These are phyloP conservation scores for Itoplectis maculator DNA, from an alignment of 2,888 invertebrate genomes.

Conservation along the genomic window DNA sequence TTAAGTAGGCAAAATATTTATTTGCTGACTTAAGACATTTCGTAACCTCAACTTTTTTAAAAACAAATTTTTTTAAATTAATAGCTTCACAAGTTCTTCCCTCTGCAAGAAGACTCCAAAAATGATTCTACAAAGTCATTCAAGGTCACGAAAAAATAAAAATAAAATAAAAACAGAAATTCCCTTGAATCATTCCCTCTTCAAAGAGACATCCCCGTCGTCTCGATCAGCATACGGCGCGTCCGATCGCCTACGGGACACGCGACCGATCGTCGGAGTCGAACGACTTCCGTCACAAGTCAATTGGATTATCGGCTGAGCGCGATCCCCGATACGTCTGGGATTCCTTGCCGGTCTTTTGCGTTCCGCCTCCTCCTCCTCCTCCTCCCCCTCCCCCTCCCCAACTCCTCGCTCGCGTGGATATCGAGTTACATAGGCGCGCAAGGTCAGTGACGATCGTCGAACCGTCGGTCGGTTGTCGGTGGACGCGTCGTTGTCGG, in stretches of 20 bases:
- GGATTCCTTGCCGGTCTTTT: conserved; percentile 38
- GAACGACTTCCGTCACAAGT: conserved; percentile 56
- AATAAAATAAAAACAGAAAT: no score
- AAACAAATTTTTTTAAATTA: no score
- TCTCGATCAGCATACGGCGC: not conserved
- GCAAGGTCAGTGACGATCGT: conserved; percentile 66
- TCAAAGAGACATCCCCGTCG: not conserved
- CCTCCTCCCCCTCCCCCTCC: conserved; percentile 42
- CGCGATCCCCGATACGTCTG: conserved; percentile 22
- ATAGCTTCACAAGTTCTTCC: no score
- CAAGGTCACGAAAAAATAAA: not conserved
- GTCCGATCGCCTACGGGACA: not conserved
- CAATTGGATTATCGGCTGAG: conserved; percentile 58
- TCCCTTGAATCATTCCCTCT: not conserved
- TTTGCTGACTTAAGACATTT: no score
- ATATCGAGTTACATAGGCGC: conserved; percentile 60
- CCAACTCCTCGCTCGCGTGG: conserved; percentile 32
- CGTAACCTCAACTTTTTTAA: no score
- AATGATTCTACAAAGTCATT: not conserved
- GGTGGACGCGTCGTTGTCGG: conserved; percentile 24
- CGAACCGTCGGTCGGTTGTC: conserved; percentile 57
- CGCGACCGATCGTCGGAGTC: conserved; percentile 23
- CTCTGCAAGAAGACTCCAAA: no score
- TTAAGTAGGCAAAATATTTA: no score
- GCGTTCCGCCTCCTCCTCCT: conserved; percentile 54